Evolutionary conservation across 2,797 vertebrate genomes (phyloP), one percentile per base, ranked within the genome.

Genomic region (Rhinatrema bivittatum): DNA sequence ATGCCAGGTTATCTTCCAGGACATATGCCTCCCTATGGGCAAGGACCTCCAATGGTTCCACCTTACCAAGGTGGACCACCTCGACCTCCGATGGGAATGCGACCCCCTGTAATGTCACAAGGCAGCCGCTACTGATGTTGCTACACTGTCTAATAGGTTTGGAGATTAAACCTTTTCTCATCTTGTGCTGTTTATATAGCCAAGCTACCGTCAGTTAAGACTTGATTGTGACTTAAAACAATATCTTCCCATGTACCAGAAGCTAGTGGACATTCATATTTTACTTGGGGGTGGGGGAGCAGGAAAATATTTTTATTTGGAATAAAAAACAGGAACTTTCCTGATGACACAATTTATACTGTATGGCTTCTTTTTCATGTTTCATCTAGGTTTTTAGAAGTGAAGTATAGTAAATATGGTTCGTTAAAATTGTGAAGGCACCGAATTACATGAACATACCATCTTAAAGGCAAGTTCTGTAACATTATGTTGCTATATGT

Each of bases 301-400:
- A n/a, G n/a, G 35, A 32, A 17, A 20, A 11, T 18, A 60, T n/a
- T 76, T 72, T 76, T 81, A 74, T 74, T 78, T 79, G 79, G 78
- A 82, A 77, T 81, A 78, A 72, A 70, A 73, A 74, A 72, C 72
- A 76, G 72, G 79, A 86, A 68, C 53, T 84, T 82, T 79, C 79
- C 78, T 87, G 80, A 79, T 86, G 76, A 87, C 88, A 82, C 90
- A 81, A 83, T 87, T 93, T 85, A 91, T 91, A 87, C 84, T 89
- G 87, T 93, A 86, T 91, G 85, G 82, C 86, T 90, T 91, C 88
- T 83, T 87, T 86, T 81, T 81, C 90, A 85, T 91, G 86, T 94
- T 92, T 90, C 91, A 91, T 94, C 95, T 94, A 97, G 92, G 93
- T 96, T 93, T 88, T 92, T 94, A 91, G 89, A 94, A 89, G 89